Conservation (phyloP, 2,797 vertebrate genomes). For the Oophaga sylvatica region DNA sequence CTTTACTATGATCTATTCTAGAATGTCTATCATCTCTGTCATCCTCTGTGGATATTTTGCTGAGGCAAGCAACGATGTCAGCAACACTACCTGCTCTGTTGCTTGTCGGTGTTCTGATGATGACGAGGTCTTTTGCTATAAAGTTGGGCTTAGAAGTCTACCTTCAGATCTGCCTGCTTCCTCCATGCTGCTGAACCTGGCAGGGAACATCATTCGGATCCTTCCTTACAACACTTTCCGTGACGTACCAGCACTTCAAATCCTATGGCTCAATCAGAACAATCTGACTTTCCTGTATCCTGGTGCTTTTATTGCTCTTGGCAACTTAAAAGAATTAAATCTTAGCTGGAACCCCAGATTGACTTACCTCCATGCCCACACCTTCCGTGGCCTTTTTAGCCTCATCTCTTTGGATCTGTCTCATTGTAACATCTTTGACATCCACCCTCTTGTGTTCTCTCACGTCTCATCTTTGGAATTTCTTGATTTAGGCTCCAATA, state of each 20-base stretch:
- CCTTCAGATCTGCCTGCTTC: constrained; percentile 67
- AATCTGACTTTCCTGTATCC: constrained; percentile 71
- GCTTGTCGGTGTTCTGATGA: constrained; percentile 66
- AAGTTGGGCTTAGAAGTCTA: constrained; percentile 64
- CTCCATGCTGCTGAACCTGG: constrained; percentile 67
- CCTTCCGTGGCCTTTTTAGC: constrained; percentile 68
- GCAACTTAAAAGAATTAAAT: constrained; percentile 66
- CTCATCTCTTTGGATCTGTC: constrained; percentile 70
- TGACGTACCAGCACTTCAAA: constrained; percentile 68
- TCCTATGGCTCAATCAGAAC: constrained; percentile 70
- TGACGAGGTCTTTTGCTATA: constrained; percentile 64
- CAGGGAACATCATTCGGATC: constrained; percentile 66
- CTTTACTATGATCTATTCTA: neutral
- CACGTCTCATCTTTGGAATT: constrained; percentile 66
- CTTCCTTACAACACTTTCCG: constrained; percentile 65
- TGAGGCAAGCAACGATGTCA: constrained; percentile 48
- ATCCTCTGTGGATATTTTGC: constrained; percentile 53
- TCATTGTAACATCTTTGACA: constrained; percentile 69
- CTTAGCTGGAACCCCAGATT: constrained; percentile 70
- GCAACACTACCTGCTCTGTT: constrained; percentile 63
- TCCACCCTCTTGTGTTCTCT: constrained; percentile 72
- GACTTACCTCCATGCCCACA: constrained; percentile 68
- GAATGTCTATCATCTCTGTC: constrained; percentile 19
- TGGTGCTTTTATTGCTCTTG: constrained; percentile 66
- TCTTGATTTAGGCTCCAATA: constrained; percentile 68